Evolutionary conservation across 2,113 vertebrate genomes (phyloP).

Genomic region (Sylvicapra grimmia): DNA sequence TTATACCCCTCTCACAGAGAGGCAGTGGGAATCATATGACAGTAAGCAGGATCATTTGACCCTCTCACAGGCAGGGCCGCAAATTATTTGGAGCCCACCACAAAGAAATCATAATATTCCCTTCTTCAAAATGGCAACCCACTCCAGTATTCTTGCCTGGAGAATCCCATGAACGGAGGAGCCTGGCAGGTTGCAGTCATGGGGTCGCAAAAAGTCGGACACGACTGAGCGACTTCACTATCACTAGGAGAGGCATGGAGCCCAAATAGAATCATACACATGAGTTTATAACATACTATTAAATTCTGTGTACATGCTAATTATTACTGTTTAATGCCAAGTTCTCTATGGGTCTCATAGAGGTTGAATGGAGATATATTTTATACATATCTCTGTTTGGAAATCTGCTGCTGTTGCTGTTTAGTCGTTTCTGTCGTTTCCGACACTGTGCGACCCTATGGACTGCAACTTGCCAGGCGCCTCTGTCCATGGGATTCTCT

Average conservation of each 20-base stretch:
- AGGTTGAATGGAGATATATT: background rate
- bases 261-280: background rate
- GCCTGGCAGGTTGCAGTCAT: too few species aligned
- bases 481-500: background rate
- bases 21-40: background rate
- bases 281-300: background rate
- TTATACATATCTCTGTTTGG: slow-evolving; percentile 8
- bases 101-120: background rate
- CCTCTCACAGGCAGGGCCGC: background rate
- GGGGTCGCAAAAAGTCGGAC: too few species aligned
- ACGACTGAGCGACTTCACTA: too few species aligned
- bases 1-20: background rate
- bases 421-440: background rate
- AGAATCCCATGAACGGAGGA: too few species aligned
- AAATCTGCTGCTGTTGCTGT: background rate
- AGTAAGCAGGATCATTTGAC: background rate
- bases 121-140: background rate
- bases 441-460: background rate
- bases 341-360: background rate
- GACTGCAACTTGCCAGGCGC: background rate
- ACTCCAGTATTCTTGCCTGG: too few species aligned
- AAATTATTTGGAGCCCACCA: background rate
- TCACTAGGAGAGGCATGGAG: background rate
- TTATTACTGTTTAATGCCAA: background rate
- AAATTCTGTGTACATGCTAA: background rate